A percentile compares a stretch with the other conserved stretches of the same genome.
Evolutionary conservation across 2,888 invertebrate genomes (phyloP).

Genomic region (Eumerus sabulonum): DNA sequence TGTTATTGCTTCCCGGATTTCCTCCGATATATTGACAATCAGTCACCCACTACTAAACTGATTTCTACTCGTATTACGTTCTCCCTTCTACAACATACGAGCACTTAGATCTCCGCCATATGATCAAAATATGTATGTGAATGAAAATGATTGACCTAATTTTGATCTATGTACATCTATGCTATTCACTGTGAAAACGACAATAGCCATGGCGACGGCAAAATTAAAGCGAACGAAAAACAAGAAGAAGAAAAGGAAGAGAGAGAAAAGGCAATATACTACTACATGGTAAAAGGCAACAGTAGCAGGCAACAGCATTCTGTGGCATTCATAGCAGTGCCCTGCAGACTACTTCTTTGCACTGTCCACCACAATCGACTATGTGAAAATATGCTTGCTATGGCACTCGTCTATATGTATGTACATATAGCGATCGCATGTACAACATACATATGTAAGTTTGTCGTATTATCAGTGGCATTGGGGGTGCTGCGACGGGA

Average conservation of each 20-base stretch:
- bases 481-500: slow-evolving; percentile 17
- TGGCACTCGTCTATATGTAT: slow-evolving; percentile 63
- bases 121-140: slow-evolving; percentile 73
- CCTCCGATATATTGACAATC: no score
- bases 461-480: slow-evolving; percentile 3
- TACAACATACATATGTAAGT: slow-evolving; percentile 43
- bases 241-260: slow-evolving; percentile 23
- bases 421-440: slow-evolving; percentile 54
- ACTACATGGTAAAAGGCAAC: slow-evolving; percentile 53
- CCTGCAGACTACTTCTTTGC: slow-evolving; percentile 48
- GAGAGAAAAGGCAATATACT: slow-evolving; percentile 33
- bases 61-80: neutral
- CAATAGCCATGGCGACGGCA: slow-evolving; percentile 5
- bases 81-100: slow-evolving; percentile 14
- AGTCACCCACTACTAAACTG: no score
- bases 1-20: no score
- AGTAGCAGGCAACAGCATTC: no score
- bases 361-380: slow-evolving; percentile 14
- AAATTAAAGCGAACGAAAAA: slow-evolving; percentile 8
- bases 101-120: slow-evolving; percentile 45
- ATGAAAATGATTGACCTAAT: slow-evolving; percentile 78
- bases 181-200: slow-evolving; percentile 61
- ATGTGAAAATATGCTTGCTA: slow-evolving; percentile 65
- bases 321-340: slow-evolving; percentile 19
- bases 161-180: slow-evolving; percentile 63